Conservation (phyloP, 2,888 invertebrate species). For the Pristionchus maxplancki region DNA sequence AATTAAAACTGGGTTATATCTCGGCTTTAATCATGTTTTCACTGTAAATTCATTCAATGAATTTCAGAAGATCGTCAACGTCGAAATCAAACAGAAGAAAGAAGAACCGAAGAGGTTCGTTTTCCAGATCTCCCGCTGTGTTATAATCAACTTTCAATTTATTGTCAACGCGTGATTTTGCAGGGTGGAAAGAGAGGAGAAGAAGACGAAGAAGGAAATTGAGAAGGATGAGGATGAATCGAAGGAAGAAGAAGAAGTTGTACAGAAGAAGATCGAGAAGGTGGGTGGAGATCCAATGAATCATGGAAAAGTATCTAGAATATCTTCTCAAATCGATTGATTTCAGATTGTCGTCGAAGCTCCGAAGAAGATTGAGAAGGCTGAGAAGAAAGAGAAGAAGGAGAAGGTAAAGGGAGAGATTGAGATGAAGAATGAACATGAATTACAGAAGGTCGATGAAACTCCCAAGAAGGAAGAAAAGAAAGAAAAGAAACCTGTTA, state of each 20-base stretch:
- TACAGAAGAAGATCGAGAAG: conserved; percentile 40
- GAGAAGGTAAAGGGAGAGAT: conserved; percentile 25
- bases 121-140: too few relatives aligned
- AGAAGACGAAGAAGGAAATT: conserved; percentile 6
- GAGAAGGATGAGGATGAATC: not conserved
- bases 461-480: conserved; percentile 41
- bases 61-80: not conserved
- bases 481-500: conserved; percentile 17
- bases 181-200: not conserved
- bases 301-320: not conserved
- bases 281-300: conserved; percentile 50
- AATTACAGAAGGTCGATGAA: not conserved
- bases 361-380: not conserved
- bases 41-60: not conserved
- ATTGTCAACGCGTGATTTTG: too few relatives aligned
- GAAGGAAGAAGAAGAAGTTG: not conserved
- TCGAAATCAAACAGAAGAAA: conserved; percentile 46
- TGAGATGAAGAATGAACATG: not conserved
- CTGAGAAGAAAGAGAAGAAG: conserved; percentile 43
- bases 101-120: not conserved
- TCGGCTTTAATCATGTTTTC: not conserved
- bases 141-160: too few relatives aligned
- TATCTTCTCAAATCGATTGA: not conserved
- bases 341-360: conserved; percentile 3
- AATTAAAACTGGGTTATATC: not conserved